Conservation (phyloP, 1,140 invertebrate genomes). For the Tetragonula clypearis region DNA sequence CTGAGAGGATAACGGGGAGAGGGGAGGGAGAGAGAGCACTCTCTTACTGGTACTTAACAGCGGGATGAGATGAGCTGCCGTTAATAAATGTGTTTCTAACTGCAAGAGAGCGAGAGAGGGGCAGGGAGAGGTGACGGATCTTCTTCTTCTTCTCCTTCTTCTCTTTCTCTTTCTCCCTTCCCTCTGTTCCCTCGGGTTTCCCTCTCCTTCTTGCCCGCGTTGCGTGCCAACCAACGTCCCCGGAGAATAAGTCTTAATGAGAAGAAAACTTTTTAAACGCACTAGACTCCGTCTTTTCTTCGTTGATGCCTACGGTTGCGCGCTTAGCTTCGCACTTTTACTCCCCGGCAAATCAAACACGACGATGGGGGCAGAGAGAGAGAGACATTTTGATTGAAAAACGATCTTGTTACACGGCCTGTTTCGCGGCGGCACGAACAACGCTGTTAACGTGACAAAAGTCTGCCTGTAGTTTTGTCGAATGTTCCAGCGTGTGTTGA, state of each 20-base stretch:
- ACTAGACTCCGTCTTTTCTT: constrained; percentile 59
- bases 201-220: background rate
- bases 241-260: constrained; percentile 76
- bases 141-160: constrained; percentile 8
- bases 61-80: constrained; percentile 67
- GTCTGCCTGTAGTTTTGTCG: background rate
- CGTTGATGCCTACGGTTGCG: constrained; percentile 40
- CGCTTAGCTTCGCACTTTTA: constrained; percentile 42
- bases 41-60: constrained; percentile 64
- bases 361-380: too few relatives aligned
- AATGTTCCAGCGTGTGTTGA: background rate
- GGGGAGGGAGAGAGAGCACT: constrained; percentile 45
- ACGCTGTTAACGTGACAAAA: background rate
- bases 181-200: too few relatives aligned
- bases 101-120: constrained; percentile 37
- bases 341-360: constrained; percentile 1
- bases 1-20: constrained; percentile 63
- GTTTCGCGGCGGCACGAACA: background rate
- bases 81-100: constrained; percentile 79
- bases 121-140: background rate
- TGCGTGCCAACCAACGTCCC: constrained; percentile 63
- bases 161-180: background rate
- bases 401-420: background rate
- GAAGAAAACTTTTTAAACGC: constrained; percentile 77
- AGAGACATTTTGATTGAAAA: background rate